These are phyloP conservation scores for Labeo catla DNA, from an alignment of 2,113 vertebrate species.

Conservation along the genomic window DNA sequence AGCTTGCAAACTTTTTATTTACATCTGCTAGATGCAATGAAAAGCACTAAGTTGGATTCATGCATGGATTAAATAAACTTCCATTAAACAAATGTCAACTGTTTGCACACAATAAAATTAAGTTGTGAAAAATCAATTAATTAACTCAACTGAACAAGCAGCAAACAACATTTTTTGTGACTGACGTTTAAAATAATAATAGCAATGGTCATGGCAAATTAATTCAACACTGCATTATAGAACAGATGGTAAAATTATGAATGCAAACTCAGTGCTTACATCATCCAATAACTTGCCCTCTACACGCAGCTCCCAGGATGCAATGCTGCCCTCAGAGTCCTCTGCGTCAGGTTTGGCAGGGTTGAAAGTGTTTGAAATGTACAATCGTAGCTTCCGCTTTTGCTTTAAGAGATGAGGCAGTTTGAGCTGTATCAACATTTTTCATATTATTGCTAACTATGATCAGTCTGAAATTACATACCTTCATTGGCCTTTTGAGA, in stretches of 20 bases:
- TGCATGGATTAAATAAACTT: neutral
- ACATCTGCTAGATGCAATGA: neutral
- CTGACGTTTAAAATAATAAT: constrained; percentile 1
- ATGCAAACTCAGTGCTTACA: constrained; percentile 73
- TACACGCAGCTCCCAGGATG: constrained; percentile 96
- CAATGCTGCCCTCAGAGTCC: constrained; percentile 96
- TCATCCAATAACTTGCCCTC: constrained; percentile 96
- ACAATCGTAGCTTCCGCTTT: constrained; percentile 95
- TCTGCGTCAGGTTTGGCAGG: constrained; percentile 92
- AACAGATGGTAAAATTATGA: constrained; percentile 24
- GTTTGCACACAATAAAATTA: neutral
- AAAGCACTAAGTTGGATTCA: constrained; percentile 1
- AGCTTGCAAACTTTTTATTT: neutral
- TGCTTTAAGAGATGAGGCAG: constrained; percentile 79
- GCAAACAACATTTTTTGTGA: too few species aligned
- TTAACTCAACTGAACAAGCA: neutral
- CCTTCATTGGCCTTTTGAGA: constrained; percentile 98
- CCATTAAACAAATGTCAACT: neutral
- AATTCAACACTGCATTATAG: neutral
- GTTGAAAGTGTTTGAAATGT: constrained; percentile 99
- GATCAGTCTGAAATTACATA: constrained; percentile 58
- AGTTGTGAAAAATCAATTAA: neutral
- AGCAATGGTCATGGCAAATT: neutral
- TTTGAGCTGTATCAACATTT: neutral
- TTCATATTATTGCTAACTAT: neutral